Base-by-base conservation (phyloP, 2,113 vertebrate species). In the Cebus imitator region DNA sequence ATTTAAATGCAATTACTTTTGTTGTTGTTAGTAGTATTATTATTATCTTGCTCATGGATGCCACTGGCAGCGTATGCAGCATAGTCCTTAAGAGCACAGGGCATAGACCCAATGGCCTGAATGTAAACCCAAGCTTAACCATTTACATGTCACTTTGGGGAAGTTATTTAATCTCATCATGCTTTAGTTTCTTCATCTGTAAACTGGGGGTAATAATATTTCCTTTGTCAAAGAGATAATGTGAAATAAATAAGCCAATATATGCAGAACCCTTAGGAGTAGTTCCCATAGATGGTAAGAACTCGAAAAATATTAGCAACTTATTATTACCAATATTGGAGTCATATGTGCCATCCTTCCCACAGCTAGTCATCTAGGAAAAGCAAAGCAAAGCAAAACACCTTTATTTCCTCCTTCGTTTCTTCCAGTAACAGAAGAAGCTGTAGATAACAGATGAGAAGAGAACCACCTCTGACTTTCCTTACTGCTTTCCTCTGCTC, bases 341-440 rank as follows among this genome's bases (percentile, higher is more conserved):
- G 25, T 37, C 23, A 32, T n/a, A 37, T 16, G 32, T 48, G 35
- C 18, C 55, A 7, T 52, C 48, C 27, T 93, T 32, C 16, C 25
- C 66, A 87, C 27, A 83, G 58, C 40, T 58, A 48, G 13, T 85
- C 58, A 48, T 90, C n/a, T 73, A 72, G n/a, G 43, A 66, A 88
- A 91, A 84, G n/a, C 55, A 94, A 88, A 84, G 30, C 52, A 95
- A 90, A 85, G 20, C 25, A 32, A 90, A 90, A 27, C 30, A 58
- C 9, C 20, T 43, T 57, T 40, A 45, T 40, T 25, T 87, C 20
- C n/a, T 75, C 6, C 13, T 87, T 86, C 57, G 66, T 35, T 88
- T 91, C n/a, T 55, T 93, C 14, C 3, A 79, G 18, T 52, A 50
- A 80, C 9, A 91, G 12, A 21, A 78, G 27, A 27, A n/a, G n/a